Conservation (phyloP, 2,797 vertebrate species). For the Muraenolepis orangiensis region DNA sequence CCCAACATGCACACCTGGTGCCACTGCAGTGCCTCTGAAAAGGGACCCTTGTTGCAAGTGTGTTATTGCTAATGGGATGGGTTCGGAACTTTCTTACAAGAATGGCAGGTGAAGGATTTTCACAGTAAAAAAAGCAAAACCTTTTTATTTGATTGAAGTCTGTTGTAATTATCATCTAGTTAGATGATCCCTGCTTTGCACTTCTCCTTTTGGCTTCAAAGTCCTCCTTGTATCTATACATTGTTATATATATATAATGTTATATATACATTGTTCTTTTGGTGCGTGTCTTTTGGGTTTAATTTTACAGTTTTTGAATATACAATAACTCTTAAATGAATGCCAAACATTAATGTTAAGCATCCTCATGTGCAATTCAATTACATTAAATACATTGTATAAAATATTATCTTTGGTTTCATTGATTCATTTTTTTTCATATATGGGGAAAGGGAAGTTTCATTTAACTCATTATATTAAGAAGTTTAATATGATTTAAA, state of each 20-base stretch:
- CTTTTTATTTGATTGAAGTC: conserved; percentile 1
- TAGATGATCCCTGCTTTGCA: conserved; percentile 28
- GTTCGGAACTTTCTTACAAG: conserved; percentile 46
- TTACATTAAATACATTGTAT: neutral
- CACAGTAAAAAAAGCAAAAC: conserved; percentile 14
- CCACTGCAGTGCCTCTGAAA: conserved; percentile 42
- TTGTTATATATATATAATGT: no score
- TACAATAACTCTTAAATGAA: neutral
- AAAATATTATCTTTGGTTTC: neutral
- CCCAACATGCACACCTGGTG: conserved; percentile 24
- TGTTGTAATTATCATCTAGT: conserved; percentile 40
- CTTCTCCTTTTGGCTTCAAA: conserved; percentile 17
- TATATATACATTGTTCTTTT: no score
- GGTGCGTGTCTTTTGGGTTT: neutral
- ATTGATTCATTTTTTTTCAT: neutral
- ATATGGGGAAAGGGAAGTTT: neutral
- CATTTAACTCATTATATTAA: neutral
- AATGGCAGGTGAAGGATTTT: conserved; percentile 33
- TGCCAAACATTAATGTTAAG: neutral
- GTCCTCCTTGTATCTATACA: conserved; percentile 33
- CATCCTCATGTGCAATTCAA: neutral
- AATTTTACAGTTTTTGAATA: neutral
- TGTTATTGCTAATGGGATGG: conserved; percentile 56
- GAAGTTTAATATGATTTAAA: neutral
- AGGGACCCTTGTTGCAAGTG: conserved; percentile 44